These are phyloP conservation scores for Zaprionus obscuricornis DNA, from an alignment of 2,888 invertebrate genomes.

Conservation along the genomic window DNA sequence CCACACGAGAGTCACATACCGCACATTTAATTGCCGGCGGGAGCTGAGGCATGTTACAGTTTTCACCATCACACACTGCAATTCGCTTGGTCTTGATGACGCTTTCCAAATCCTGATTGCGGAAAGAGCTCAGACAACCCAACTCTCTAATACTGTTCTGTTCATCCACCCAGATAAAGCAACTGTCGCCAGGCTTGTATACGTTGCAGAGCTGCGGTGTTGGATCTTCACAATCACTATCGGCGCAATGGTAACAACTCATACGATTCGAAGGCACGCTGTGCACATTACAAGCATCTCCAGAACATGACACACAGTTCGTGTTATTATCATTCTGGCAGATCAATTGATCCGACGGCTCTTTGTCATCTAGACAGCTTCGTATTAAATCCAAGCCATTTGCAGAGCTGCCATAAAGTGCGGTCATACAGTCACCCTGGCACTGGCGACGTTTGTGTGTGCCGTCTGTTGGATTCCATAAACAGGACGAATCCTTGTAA, in stretches of 20 bases:
- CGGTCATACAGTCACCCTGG: constrained; percentile 78
- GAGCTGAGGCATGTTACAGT: constrained; percentile 69
- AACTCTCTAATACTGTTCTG: constrained; percentile 63
- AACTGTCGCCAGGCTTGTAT: constrained; percentile 73
- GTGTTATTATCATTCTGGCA: constrained; percentile 55
- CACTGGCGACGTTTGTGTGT: constrained; percentile 67
- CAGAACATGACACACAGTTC: constrained; percentile 65
- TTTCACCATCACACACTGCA: constrained; percentile 65
- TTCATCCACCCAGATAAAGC: constrained; percentile 68
- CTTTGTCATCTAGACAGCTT: constrained; percentile 80
- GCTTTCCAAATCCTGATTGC: constrained; percentile 61
- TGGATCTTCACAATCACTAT: constrained; percentile 66
- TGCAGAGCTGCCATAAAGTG: constrained; percentile 66
- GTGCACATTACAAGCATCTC: constrained; percentile 62
- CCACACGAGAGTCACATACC: constrained; percentile 66
- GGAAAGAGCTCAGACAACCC: constrained; percentile 79
- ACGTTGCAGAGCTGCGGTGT: constrained; percentile 51
- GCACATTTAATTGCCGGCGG: constrained; percentile 61
- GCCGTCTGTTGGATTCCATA: constrained; percentile 54
- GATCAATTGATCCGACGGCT: constrained; percentile 58
- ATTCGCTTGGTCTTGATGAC: constrained; percentile 77
- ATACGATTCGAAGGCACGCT: constrained; percentile 67
- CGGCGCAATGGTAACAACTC: constrained; percentile 67
- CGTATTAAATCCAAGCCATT: constrained; percentile 73
- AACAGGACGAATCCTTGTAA: constrained; percentile 59